Base-by-base conservation (phyloP, 2,113 vertebrate genomes). In the Herpailurus yagouaroundi region DNA sequence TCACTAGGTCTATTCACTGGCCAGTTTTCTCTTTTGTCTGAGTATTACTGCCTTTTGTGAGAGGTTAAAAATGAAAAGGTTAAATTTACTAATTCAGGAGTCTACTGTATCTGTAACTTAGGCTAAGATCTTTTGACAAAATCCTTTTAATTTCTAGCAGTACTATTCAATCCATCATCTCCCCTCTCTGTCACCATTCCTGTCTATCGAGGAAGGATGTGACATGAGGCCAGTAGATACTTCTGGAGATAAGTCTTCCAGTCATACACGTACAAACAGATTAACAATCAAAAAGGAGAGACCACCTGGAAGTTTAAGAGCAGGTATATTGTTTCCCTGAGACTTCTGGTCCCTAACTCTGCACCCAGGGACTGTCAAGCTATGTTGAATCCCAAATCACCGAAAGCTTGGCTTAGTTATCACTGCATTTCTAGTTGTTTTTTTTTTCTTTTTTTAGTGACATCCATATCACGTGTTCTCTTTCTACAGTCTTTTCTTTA, bases 1-100 rank as follows among this genome's bases (percentile, higher is more conserved):
- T 50, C 64, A 29, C 41, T 57, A 74, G 29, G 45, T 13, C 69
- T 36, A 31, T 19, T 82, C 66, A 68, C 21, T 48, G 66, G 74
- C 7, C 33, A 60, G 19, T 82, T 96, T 90, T 93, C 38, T 91
- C 55, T 89, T 68, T 94, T 87, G 21, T 96, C 38, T 91, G 63
- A 45, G 16, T 76, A 36, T 81, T 2, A 27, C 25, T 13, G 38
- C 89, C 50, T 84, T 95, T 88, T 91, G 45, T 63, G 64, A 89
- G 81, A 80, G 8, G n/a, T 52, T 80, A 38, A 80, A 93, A 95
- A 86, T 81, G 4, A 4, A 74, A 94, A 88, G 66, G 55, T 84
- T 71, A 85, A 48, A 76, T 86, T 85, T 81, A 36, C 33, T 86
- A 86, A 84, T 83, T 36, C 16, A 64, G 27, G 52, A 66, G 19